phyloP scores from a whole-genome alignment of 1,140 invertebrate species.

The Calosoma granatense region DNA sequence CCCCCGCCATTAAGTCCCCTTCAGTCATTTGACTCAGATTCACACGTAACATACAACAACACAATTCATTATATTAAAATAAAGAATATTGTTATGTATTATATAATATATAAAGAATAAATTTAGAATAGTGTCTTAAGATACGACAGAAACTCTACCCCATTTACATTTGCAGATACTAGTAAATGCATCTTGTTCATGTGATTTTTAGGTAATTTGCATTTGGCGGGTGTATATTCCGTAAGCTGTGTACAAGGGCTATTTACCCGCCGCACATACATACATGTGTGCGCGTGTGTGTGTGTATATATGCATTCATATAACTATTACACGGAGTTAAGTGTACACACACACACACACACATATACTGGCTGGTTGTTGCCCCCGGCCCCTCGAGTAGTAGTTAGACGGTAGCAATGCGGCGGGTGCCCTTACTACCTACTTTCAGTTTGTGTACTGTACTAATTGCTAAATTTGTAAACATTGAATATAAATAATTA shows the following conservation, averaged over 20 bases:
- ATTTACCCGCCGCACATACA: too few species aligned
- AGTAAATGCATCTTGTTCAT: slow-evolving; percentile 30
- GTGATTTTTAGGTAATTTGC: slow-evolving; percentile 32
- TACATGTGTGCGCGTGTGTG: too few species aligned
- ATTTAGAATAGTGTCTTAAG: slow-evolving; percentile 36
- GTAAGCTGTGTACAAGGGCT: slow-evolving; percentile 3
- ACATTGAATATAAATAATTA: slow-evolving; percentile 27
- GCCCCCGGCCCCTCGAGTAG: too few species aligned
- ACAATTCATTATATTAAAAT: slow-evolving; percentile 41
- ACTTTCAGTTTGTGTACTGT: slow-evolving; percentile 25
- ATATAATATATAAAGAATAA: slow-evolving; percentile 32
- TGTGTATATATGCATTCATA: too few species aligned
- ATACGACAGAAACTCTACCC: slow-evolving; percentile 16
- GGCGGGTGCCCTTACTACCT: neutral
- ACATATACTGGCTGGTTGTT: too few species aligned
- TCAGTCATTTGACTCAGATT: slow-evolving; percentile 38
- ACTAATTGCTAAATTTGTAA: slow-evolving; percentile 26
- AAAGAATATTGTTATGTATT: slow-evolving; percentile 35
- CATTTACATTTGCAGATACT: slow-evolving; percentile 24
- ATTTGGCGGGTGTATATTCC: slow-evolving; percentile 11
- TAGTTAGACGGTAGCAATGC: too few species aligned
- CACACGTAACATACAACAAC: slow-evolving; percentile 38
- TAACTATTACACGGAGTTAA: slow-evolving; percentile 1
- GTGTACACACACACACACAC: neutral
- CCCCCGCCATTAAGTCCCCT: too few species aligned